Conservation (phyloP, 2,888 invertebrate species). For the Elmis aenea region DNA sequence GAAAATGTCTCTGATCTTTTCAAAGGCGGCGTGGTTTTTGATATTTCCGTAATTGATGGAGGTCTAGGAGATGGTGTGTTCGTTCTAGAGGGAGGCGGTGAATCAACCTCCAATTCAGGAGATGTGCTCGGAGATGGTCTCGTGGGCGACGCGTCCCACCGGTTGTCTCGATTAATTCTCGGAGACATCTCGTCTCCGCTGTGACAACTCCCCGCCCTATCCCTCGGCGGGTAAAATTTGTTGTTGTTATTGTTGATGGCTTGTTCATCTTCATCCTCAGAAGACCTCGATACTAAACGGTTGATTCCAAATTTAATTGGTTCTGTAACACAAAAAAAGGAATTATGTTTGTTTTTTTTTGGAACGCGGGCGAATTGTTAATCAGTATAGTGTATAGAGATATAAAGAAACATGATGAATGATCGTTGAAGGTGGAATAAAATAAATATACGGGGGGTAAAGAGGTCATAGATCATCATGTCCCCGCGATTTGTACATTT, state of each 20-base stretch:
- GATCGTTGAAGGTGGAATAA: conserved; percentile 17
- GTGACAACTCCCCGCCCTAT: conserved; percentile 52
- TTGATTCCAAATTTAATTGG: conserved; percentile 81
- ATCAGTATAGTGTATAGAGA: too few species aligned
- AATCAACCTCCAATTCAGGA: conserved; percentile 72
- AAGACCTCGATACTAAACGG: conserved; percentile 65
- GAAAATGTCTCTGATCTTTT: conserved; percentile 81
- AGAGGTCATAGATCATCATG: conserved; percentile 26
- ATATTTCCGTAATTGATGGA: conserved; percentile 44
- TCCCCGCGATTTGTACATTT: conserved; percentile 31
- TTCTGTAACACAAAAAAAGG: conserved; percentile 53
- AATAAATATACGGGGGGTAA: conserved; percentile 24
- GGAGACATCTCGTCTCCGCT: conserved; percentile 51
- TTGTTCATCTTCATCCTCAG: conserved; percentile 58
- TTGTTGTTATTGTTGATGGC: conserved; percentile 48
- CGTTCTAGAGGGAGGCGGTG: conserved; percentile 57
- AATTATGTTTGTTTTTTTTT: too few species aligned
- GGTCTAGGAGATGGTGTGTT: conserved; percentile 53
- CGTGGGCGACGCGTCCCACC: conserved; percentile 39
- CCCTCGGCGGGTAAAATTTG: conserved; percentile 40
- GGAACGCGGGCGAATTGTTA: too few species aligned
- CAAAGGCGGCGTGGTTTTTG: conserved; percentile 43
- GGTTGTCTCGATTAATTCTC: conserved; percentile 26
- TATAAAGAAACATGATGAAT: too few species aligned
- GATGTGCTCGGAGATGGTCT: conserved; percentile 51